Conservation (phyloP, 2,888 invertebrate species). For the Meganola albula region DNA sequence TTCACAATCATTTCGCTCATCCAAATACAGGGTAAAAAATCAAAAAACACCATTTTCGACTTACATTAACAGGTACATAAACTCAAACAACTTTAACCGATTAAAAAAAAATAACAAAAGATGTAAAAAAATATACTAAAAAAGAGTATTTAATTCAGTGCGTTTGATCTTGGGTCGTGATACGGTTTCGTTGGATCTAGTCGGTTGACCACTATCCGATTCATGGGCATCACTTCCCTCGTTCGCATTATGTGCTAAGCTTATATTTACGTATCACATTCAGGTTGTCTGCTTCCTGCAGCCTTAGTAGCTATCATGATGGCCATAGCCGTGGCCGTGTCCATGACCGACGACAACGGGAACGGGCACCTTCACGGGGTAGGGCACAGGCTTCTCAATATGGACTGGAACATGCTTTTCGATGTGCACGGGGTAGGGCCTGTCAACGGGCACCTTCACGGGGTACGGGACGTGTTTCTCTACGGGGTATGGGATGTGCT, state of each 20-base stretch:
- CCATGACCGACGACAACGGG: conserved; percentile 70
- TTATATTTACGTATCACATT: conserved; percentile 77
- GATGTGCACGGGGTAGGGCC: conserved; percentile 81
- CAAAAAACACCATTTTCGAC: conserved; percentile 23
- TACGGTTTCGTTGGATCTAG: conserved; percentile 37
- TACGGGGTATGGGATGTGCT: conserved; percentile 80
- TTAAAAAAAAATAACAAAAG: conserved; percentile 54
- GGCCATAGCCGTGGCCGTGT: conserved; percentile 69
- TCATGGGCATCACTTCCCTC: conserved; percentile 44
- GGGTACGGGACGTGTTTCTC: conserved; percentile 82
- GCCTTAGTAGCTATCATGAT: conserved; percentile 76
- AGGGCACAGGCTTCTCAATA: conserved; percentile 79
- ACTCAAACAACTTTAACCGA: conserved; percentile 70
- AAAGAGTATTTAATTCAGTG: conserved; percentile 66
- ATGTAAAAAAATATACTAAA: conserved; percentile 39
- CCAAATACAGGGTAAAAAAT: conserved; percentile 19
- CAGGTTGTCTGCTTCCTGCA: conserved; percentile 73
- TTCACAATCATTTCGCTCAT: conserved; percentile 40
- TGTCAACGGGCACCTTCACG: conserved; percentile 80
- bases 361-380: conserved; percentile 80
- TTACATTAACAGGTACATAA: conserved; percentile 74
- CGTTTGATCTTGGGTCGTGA: conserved; percentile 50
- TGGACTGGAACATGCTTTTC: conserved; percentile 81
- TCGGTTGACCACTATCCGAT: conserved; percentile 47
- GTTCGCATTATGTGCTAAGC: conserved; percentile 64